Evolutionary conservation across 1,140 invertebrate species (phyloP).

Genomic region (Drosophila sp.): DNA sequence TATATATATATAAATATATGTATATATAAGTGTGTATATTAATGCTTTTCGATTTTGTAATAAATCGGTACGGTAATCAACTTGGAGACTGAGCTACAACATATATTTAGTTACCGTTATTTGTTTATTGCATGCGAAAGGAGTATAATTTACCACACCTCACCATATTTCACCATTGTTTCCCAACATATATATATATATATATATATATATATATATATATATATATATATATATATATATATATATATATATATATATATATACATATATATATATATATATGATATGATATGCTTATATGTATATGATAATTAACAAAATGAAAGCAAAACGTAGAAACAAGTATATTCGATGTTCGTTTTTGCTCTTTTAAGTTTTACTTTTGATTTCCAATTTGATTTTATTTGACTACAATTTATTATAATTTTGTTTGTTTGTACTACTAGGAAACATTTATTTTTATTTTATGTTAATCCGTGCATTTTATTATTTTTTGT

Average conservation of each 20-base stretch:
- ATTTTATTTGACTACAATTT: slow-evolving; percentile 33
- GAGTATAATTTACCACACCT: slow-evolving; percentile 11
- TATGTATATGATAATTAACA: slow-evolving; percentile 12
- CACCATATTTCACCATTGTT: slow-evolving; percentile 3
- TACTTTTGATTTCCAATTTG: slow-evolving; percentile 35
- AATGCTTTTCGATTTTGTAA: slow-evolving; percentile 60
- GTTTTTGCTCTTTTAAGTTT: slow-evolving; percentile 1
- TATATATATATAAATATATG: slow-evolving; percentile 33
- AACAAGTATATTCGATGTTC: background rate
- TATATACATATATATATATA: background rate
- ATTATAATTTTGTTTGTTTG: slow-evolving; percentile 40
- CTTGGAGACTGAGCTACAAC: slow-evolving; percentile 82
- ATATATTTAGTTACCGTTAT: slow-evolving; percentile 81
- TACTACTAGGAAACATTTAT: slow-evolving; percentile 23
- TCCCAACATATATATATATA: background rate
- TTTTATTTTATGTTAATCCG: slow-evolving; percentile 54
- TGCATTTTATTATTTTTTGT: slow-evolving; percentile 47
- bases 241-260: slow-evolving; percentile 3
- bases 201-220: background rate
- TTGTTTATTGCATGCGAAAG: slow-evolving; percentile 67
- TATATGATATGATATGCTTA: background rate
- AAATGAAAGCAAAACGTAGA: background rate
- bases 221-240: background rate
- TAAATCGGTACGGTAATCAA: slow-evolving; percentile 75
- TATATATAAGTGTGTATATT: slow-evolving; percentile 54